Conservation (phyloP, 2,113 vertebrate genomes). For the Periophthalmodon schlosseri region DNA sequence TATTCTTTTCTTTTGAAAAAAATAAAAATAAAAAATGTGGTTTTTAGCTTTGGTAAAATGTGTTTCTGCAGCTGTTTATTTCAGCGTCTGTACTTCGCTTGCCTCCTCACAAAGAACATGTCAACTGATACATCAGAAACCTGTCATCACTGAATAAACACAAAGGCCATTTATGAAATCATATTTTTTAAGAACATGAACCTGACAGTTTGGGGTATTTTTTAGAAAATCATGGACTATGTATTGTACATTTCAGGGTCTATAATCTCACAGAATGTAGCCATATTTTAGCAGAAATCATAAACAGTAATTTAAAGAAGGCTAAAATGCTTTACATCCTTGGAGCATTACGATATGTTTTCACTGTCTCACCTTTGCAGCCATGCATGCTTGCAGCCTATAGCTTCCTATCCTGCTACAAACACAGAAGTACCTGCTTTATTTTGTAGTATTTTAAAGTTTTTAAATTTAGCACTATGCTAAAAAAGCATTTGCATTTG, state of each 20-base stretch:
- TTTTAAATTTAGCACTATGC: background rate
- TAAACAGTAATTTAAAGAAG: background rate
- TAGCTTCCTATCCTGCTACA: background rate
- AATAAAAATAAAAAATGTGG: slow-evolving; percentile 42
- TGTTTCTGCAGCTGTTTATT: slow-evolving; percentile 62
- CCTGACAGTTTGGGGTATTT: background rate
- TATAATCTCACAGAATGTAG: background rate
- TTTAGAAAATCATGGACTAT: background rate
- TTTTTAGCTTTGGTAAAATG: slow-evolving; percentile 60
- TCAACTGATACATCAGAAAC: slow-evolving; percentile 29
- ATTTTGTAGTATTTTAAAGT: background rate
- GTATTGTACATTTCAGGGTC: background rate
- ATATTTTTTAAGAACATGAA: background rate
- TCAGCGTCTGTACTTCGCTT: slow-evolving; percentile 29
- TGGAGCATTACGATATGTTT: too few relatives aligned
- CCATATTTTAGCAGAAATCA: too few relatives aligned
- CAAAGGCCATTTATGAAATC: too few relatives aligned
- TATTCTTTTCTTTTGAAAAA: slow-evolving; percentile 52
- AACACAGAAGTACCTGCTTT: too few relatives aligned
- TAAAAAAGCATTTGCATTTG: too few relatives aligned
- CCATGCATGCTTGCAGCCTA: background rate
- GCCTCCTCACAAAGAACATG: background rate
- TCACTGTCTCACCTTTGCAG: too few relatives aligned
- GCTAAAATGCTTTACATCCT: too few relatives aligned
- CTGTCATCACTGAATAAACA: too few relatives aligned